Base-by-base conservation (phyloP, 2,888 invertebrate genomes). In the Parnassius smintheus region DNA sequence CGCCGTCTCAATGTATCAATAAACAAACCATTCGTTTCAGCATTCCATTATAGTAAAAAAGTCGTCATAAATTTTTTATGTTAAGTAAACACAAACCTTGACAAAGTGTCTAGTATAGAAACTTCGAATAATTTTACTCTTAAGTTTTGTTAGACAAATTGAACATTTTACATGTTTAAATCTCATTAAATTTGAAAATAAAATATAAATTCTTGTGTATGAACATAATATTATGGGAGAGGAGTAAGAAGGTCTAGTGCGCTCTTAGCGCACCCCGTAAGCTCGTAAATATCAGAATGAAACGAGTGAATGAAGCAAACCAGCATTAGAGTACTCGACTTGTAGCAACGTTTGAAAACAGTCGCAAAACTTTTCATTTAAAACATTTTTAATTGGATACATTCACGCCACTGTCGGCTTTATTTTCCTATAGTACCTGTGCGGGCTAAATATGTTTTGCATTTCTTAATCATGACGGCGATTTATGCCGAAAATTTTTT, bases 231-330 rank as follows among this genome's bases (percentile, higher is more conserved):
- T 68, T 72, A 70, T 72, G 55, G 72, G 73, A 72, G 73, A 73
- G 75, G 78, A 85, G 78, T 86, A 84, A 81, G 76, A 72, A 75
- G 72, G 77, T 78, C 74, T 81, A 84, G 85, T 78, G 78, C 79
- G 78, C 82, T 85, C 72, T 76, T 75, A 76, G 80, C 82, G 82
- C 86, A 81, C 76, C 76, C 75, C 75, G 75, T 69, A 76, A 75
- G 81, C 80, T 86, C 86, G 80, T 87, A 88, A 86, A 86, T 77
- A 80, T 77, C 69, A 71, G 75, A 78, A 73, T 76, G 78, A 77
- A 80, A 78, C 82, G 81, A 83, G 82, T 80, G 78, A 78, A 71
- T 67, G 68, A 65, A 64, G 65, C 65, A 66, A 66, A 69, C 63
- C 67, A 59, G 69, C 67, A 66, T 66, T 70, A 68, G 75, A 73